phyloP scores from a whole-genome alignment of 1,140 invertebrate genomes.

The Asbolus verrucosus region DNA sequence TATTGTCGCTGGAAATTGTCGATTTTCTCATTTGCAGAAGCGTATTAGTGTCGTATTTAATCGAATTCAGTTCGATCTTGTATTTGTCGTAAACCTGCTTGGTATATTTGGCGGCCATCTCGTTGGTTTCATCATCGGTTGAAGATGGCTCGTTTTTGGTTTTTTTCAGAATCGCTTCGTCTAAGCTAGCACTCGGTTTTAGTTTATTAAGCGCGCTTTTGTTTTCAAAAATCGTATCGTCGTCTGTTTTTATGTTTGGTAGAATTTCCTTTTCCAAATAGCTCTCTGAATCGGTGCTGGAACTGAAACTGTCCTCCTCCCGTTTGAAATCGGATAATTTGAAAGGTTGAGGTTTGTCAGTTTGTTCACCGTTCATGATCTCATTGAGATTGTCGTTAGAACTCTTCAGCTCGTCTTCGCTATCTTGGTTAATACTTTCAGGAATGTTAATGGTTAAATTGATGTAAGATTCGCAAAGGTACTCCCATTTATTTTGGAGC shows the following conservation, averaged over 20 bases:
- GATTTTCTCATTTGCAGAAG: slow-evolving; percentile 66
- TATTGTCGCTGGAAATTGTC: slow-evolving; percentile 61
- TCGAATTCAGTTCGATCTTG: slow-evolving; percentile 65
- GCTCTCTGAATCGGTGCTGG: slow-evolving; percentile 62
- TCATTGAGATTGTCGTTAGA: slow-evolving; percentile 32
- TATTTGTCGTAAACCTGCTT: slow-evolving; percentile 64
- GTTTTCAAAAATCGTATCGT: slow-evolving; percentile 46
- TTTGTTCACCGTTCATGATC: background rate
- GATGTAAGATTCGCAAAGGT: slow-evolving; percentile 62
- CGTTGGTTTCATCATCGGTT: slow-evolving; percentile 63
- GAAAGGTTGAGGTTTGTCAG: slow-evolving; percentile 44
- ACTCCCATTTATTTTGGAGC: slow-evolving; percentile 63
- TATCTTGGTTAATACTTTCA: slow-evolving; percentile 55
- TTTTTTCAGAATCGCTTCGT: slow-evolving; percentile 43
- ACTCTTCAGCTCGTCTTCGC: slow-evolving; percentile 51
- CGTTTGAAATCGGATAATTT: slow-evolving; percentile 59
- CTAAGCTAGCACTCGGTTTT: slow-evolving; percentile 42
- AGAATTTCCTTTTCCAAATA: slow-evolving; percentile 62
- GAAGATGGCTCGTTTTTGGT: slow-evolving; percentile 50
- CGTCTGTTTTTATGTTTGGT: slow-evolving; percentile 56
- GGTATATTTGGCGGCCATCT: slow-evolving; percentile 65
- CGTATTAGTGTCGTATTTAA: slow-evolving; percentile 67
- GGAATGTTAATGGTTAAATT: slow-evolving; percentile 62
- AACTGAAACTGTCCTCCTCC: slow-evolving; percentile 55
- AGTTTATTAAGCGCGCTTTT: slow-evolving; percentile 33